These are phyloP conservation scores for Patagioenas fasciata DNA, from an alignment of 2,113 vertebrate species.

Conservation along the genomic window DNA sequence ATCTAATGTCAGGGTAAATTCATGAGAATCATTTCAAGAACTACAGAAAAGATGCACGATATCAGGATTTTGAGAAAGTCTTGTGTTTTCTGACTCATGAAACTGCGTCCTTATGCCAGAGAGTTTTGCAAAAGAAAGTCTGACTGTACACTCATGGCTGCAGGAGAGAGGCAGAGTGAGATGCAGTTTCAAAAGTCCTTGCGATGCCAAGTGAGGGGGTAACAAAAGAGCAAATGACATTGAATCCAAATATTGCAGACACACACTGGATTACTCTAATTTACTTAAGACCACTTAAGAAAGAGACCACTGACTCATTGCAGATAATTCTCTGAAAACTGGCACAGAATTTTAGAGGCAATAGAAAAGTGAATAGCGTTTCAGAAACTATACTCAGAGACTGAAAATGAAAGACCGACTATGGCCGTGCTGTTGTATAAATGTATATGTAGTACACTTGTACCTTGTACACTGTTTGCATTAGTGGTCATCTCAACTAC, in stretches of 20 bases:
- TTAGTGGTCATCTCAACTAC: not conserved
- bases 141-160: not conserved
- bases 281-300: not conserved
- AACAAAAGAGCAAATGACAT: not conserved
- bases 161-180: not conserved
- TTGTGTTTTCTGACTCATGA: not conserved
- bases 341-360: not conserved
- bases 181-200: not conserved
- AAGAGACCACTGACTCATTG: not conserved
- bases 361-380: not conserved
- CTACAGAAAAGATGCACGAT: not conserved
- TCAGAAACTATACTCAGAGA: not conserved
- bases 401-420: not conserved
- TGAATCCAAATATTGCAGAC: not conserved
- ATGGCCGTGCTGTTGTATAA: not conserved
- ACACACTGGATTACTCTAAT: not conserved
- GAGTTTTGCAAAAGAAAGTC: not conserved
- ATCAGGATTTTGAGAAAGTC: not conserved
- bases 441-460: not conserved
- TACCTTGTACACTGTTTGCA: not conserved
- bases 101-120: not conserved
- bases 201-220: not conserved
- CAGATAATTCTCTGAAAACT: not conserved
- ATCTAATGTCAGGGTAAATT: not conserved
- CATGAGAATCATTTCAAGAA: not conserved